A percentile compares a stretch with the other conserved stretches of the same genome.
phyloP scores from a whole-genome alignment of 2,888 invertebrate genomes.

The Coelopa pilipes region DNA sequence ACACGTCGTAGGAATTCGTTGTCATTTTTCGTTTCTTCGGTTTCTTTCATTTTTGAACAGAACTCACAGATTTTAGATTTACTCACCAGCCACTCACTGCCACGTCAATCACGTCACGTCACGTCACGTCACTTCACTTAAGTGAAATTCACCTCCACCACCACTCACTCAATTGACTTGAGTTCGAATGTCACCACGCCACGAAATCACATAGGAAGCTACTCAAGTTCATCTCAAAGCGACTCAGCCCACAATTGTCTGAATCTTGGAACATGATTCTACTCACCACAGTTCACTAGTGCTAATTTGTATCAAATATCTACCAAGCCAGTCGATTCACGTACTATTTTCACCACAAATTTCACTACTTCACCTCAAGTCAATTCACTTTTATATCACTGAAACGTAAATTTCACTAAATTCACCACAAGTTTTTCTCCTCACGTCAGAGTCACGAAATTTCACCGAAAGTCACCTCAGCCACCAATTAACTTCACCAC shows the following conservation, averaged over 20 bases:
- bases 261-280: not conserved
- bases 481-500: not conserved
- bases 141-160: not conserved
- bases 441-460: constrained; percentile 33
- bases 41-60: not conserved
- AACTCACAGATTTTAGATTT: constrained; percentile 17
- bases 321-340: constrained; percentile 20
- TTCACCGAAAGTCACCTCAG: constrained; percentile 39
- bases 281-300: constrained; percentile 40
- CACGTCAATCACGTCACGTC: constrained; percentile 30
- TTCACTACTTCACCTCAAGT: constrained; percentile 18
- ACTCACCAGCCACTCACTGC: constrained; percentile 14
- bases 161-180: not conserved
- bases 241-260: not conserved
- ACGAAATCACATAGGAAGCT: constrained; percentile 5
- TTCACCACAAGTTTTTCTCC: constrained; percentile 39
- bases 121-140: constrained; percentile 11
- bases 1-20: too few relatives aligned
- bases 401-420: constrained; percentile 33
- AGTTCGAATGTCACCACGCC: not conserved
- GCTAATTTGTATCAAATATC: constrained; percentile 24
- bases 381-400: constrained; percentile 35
- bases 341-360: constrained; percentile 21
- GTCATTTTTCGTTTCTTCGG: too few relatives aligned
- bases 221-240: not conserved